Evolutionary conservation across 92 coral and sea anemone species (phyloP).

Genomic region (Porites evermanni): DNA sequence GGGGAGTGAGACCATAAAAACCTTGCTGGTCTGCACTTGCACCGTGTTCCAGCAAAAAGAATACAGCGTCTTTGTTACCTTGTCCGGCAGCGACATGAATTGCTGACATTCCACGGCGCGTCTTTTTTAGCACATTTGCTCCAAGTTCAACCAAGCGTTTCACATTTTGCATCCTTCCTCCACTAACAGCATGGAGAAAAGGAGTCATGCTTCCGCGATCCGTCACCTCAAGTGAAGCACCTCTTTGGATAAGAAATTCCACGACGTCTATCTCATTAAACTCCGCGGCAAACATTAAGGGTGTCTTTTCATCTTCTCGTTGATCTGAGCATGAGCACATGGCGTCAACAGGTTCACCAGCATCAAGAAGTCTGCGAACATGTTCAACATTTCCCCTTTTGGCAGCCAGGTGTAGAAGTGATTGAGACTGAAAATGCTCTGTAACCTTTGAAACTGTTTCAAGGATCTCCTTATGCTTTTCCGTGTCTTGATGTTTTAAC

Average conservation of each 20-base stretch:
- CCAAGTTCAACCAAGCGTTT: conserved; percentile 45
- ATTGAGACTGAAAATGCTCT: conserved; percentile 29
- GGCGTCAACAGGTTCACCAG: conserved; percentile 48
- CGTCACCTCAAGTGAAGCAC: conserved; percentile 36
- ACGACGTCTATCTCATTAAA: conserved; percentile 42
- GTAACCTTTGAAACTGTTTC: conserved; percentile 34
- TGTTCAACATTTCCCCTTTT: conserved; percentile 57
- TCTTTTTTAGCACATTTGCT: conserved; percentile 27
- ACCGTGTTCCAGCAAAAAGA: conserved; percentile 60
- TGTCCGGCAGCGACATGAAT: conserved; percentile 52
- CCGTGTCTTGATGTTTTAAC: conserved; percentile 13
- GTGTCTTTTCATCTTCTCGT: conserved; percentile 47
- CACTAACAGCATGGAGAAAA: conserved; percentile 53
- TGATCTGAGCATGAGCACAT: conserved; percentile 24
- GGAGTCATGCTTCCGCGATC: conserved; percentile 36
- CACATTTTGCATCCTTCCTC: conserved; percentile 36
- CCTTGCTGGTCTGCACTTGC: conserved; percentile 34
- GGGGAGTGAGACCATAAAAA: not conserved
- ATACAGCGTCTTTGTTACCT: conserved; percentile 54
- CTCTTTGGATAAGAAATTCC: conserved; percentile 54
- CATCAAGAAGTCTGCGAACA: conserved; percentile 42
- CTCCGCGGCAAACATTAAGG: conserved; percentile 60
- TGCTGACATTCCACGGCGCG: conserved; percentile 17
- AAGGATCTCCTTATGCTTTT: conserved; percentile 31
- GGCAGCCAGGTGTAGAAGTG: conserved; percentile 63